Base-by-base conservation (phyloP, 2,888 invertebrate genomes). In the Dromius quadrimaculatus region DNA sequence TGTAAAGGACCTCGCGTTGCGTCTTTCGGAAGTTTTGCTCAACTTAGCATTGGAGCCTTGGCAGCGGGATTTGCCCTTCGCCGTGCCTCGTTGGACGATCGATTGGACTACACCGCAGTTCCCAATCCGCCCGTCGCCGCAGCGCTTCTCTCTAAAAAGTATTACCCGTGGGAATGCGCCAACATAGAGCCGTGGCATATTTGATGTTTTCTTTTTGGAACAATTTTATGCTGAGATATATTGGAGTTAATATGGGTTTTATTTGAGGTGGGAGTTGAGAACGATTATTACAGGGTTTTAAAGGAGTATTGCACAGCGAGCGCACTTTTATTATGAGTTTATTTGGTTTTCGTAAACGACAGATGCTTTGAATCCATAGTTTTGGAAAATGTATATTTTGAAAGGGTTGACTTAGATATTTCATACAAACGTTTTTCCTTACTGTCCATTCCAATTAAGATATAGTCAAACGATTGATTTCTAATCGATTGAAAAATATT, bases 221-320 rank as follows among this genome's bases (percentile, higher is more conserved):
- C 50, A 54, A 15, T 54, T 54, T 54, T 28, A 6, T 28, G 50
- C 50, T 23, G 50, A 54, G 50, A 54, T 54, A 50, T 50, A 54
- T 54, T 54, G 50, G 50, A 54, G 28, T 54, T 54, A 54, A 54
- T 54, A 54, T 54, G 28, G 23, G 50, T 28, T 54, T 54, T 54
- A 54, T 54, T 54, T 54, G 50, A 50, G 50, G 50, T 47, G 22
- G 45, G 50, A 54, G 28, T 28, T n/a, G 36, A 3, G 6, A 54
- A 15, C 50, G 50, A 15, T 54, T 54, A 54, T 54, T 54, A 54
- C 15, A 8, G 15, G 50, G 28, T 47, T 54, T 54, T 54, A 11
- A 32, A 17, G 28, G 28, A 23, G 9, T 11, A 4, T 1, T 15
- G 15, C 38, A 38, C 38, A 13, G 38, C 38, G 38, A n/a, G 38